phyloP scores from a whole-genome alignment of 2,888 invertebrate genomes.

The Odiellus spinosus region DNA sequence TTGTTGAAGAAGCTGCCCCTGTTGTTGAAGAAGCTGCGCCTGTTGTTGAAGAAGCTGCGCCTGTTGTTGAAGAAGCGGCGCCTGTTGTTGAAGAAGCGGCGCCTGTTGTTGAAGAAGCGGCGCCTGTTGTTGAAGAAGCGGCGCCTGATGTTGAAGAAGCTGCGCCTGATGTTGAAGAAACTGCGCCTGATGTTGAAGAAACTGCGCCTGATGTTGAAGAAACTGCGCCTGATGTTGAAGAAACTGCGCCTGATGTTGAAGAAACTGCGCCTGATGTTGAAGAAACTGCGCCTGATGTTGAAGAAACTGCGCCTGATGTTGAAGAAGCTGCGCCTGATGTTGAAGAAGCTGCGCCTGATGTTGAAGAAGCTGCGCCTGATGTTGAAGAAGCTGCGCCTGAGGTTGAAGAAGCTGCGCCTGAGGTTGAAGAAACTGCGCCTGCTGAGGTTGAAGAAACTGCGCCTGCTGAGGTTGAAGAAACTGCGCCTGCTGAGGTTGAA shows the following conservation, averaged over 20 bases:
- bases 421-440: no score
- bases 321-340: no score
- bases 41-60: background rate
- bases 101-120: background rate
- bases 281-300: background rate
- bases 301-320: no score
- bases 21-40: background rate
- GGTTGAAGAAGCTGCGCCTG: no score
- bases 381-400: background rate
- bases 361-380: background rate
- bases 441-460: no score
- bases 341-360: no score
- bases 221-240: background rate
- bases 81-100: background rate
- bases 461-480: background rate
- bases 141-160: background rate
- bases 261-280: background rate
- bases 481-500: no score
- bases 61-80: background rate
- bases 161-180: no score
- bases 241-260: background rate
- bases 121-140: background rate
- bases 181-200: no score
- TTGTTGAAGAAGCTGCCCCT: background rate
- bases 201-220: no score